Conservation (phyloP, 2,113 vertebrate genomes). For the Saccopteryx leptura region DNA sequence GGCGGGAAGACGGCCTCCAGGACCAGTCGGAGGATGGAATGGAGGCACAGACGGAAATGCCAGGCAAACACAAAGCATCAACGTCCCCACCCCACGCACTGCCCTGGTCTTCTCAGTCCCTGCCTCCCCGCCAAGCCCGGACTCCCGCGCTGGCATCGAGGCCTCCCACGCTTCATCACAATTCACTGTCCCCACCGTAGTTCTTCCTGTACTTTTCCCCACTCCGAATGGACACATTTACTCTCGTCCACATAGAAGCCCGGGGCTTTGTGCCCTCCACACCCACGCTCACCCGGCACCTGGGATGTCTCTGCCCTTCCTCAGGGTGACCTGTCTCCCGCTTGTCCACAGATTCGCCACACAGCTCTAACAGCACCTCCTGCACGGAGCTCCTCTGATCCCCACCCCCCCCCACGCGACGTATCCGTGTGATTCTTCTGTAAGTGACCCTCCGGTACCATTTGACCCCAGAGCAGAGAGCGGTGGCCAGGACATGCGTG, state of each 20-base stretch:
- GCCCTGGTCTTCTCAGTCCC: background rate
- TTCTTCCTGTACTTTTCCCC: background rate
- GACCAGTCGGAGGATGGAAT: background rate
- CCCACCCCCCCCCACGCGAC: too few species aligned
- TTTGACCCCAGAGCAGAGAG: background rate
- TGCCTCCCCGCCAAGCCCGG: background rate
- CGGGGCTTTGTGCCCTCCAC: background rate
- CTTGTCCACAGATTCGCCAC: background rate
- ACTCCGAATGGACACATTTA: background rate
- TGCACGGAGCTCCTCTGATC: background rate
- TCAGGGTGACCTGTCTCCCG: background rate
- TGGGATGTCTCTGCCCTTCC: background rate
- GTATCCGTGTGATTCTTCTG: too few species aligned
- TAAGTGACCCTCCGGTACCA: background rate
- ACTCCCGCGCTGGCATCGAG: background rate
- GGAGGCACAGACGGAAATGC: background rate
- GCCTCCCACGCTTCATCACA: background rate
- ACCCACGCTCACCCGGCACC: background rate
- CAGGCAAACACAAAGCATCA: background rate
- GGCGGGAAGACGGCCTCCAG: background rate
- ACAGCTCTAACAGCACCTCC: background rate
- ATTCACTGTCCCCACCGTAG: background rate
- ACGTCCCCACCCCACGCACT: background rate
- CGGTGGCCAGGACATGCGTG: background rate
- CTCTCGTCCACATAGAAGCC: background rate